Percentiles rank a stretch among this genome's conserved stretches.
Conservation (phyloP, 2,888 invertebrate genomes). For the Agrochola lota region DNA sequence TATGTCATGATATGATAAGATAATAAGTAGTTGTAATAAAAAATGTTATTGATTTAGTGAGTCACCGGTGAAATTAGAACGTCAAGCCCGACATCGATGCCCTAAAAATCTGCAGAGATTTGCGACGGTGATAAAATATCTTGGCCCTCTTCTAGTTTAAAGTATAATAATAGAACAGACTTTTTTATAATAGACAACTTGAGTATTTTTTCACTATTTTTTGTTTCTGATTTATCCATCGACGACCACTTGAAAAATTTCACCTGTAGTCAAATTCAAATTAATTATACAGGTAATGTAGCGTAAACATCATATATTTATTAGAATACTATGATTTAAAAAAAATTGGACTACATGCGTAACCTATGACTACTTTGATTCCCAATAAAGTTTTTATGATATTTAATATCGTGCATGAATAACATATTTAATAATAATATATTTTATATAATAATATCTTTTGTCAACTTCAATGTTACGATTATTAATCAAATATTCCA, state of each 20-base stretch:
- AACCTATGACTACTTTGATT: background rate
- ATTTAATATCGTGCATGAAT: conserved; percentile 15
- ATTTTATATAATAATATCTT: too few relatives aligned
- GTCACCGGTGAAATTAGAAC: conserved; percentile 14
- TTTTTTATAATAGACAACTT: background rate
- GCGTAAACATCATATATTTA: background rate
- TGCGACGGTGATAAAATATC: background rate
- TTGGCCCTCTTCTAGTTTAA: background rate
- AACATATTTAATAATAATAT: too few relatives aligned
- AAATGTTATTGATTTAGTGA: background rate
- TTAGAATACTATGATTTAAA: background rate
- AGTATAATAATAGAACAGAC: background rate
- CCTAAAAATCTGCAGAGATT: background rate
- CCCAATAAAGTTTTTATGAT: background rate
- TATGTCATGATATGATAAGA: conserved; percentile 35
- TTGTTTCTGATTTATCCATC: background rate
- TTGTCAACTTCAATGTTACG: background rate
- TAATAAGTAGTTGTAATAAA: conserved; percentile 7
- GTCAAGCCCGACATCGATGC: background rate
- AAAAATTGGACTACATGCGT: conserved; percentile 3
- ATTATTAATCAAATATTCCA: background rate
- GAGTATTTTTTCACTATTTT: background rate
- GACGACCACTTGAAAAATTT: background rate
- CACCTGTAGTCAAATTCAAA: too few relatives aligned
- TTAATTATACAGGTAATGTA: too few relatives aligned